Percentiles rank a stretch among this genome's conserved stretches.
Conservation (phyloP, 1,140 invertebrate genomes). For the Drosophila trapezifrons region DNA sequence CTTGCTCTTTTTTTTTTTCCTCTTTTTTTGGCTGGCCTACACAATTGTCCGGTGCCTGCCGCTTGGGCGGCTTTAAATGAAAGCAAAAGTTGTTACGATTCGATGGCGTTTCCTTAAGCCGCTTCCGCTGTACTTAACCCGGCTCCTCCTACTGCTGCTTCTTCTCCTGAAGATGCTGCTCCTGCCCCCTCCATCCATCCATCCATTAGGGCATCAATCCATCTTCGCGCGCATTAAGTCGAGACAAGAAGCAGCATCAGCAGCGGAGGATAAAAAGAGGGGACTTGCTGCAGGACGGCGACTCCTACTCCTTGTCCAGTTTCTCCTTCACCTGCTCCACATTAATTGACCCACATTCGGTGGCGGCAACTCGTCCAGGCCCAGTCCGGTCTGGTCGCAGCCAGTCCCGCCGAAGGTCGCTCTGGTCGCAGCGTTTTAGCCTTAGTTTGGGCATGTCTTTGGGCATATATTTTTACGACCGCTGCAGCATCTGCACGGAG, state of each 20-base stretch:
- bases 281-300: slow-evolving; percentile 51
- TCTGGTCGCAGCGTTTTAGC: slow-evolving; percentile 22
- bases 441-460: slow-evolving; percentile 38
- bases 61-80: slow-evolving; percentile 71
- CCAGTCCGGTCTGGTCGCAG: slow-evolving; percentile 20
- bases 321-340: slow-evolving; percentile 53
- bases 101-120: slow-evolving; percentile 72
- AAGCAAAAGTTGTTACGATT: slow-evolving; percentile 76
- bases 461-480: slow-evolving; percentile 15
- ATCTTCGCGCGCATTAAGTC: slow-evolving; percentile 64
- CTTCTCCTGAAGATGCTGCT: neutral
- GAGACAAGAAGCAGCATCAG: slow-evolving; percentile 29
- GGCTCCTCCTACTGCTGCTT: neutral
- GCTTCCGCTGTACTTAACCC: slow-evolving; percentile 63
- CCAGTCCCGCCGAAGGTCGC: slow-evolving; percentile 46
- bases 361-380: slow-evolving; percentile 56
- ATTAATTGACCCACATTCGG: slow-evolving; percentile 74
- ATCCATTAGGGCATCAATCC: slow-evolving; percentile 61
- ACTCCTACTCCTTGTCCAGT: slow-evolving; percentile 33
- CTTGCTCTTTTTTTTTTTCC: slow-evolving; percentile 24
- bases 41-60: slow-evolving; percentile 56
- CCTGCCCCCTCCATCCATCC: slow-evolving; percentile 9
- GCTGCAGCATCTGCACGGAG: slow-evolving; percentile 26
- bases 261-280: slow-evolving; percentile 30
- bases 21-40: slow-evolving; percentile 28